These are phyloP conservation scores for Xanthorhoe designata DNA, from an alignment of 2,888 invertebrate species.

Conservation along the genomic window DNA sequence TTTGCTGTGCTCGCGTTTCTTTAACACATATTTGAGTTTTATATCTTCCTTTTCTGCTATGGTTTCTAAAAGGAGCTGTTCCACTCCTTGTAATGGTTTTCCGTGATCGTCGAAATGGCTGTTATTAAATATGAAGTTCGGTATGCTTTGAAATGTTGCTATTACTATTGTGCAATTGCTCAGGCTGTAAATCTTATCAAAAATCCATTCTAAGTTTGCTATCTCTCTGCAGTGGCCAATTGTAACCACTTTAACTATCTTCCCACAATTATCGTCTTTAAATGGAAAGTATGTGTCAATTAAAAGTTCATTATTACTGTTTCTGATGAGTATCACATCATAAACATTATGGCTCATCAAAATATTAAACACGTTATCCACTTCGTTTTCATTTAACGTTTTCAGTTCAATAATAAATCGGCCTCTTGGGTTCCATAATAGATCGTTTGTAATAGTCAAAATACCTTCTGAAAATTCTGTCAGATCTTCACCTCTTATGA, in stretches of 20 bases:
- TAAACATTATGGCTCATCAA: slow-evolving; percentile 54
- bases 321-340: slow-evolving; percentile 54
- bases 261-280: slow-evolving; percentile 55
- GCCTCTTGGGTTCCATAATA: slow-evolving; percentile 64
- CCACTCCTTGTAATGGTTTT: slow-evolving; percentile 53
- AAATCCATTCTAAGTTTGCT: slow-evolving; percentile 42
- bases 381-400: slow-evolving; percentile 41
- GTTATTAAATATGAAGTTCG: slow-evolving; percentile 52
- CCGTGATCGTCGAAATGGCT: slow-evolving; percentile 50
- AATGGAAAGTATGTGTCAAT: slow-evolving; percentile 59
- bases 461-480: slow-evolving; percentile 49
- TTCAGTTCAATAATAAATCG: slow-evolving; percentile 54
- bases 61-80: slow-evolving; percentile 61
- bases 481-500: slow-evolving; percentile 52
- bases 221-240: slow-evolving; percentile 53
- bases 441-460: slow-evolving; percentile 50
- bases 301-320: slow-evolving; percentile 37
- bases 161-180: slow-evolving; percentile 58
- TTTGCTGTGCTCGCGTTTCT: slow-evolving; percentile 39
- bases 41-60: slow-evolving; percentile 54
- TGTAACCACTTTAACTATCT: slow-evolving; percentile 42
- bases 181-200: slow-evolving; percentile 39
- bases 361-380: slow-evolving; percentile 48
- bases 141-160: slow-evolving; percentile 53
- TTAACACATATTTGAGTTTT: slow-evolving; percentile 49